Base-by-base conservation (phyloP, 2,113 vertebrate genomes). In the Myotis brandtii region DNA sequence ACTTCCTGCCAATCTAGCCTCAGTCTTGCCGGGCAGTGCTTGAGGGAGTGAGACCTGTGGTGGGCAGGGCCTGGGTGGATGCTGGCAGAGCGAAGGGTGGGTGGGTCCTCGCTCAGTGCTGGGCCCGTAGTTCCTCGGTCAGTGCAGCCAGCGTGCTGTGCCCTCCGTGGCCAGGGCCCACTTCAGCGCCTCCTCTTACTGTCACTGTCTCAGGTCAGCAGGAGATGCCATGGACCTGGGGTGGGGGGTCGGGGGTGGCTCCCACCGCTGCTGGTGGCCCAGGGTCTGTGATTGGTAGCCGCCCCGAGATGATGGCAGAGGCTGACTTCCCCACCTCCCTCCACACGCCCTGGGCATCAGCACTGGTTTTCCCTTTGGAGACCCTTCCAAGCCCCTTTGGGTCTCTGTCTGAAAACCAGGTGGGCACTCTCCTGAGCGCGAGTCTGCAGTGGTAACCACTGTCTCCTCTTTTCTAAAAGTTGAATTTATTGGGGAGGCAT, bases 41-140 rank as follows among this genome's bases (percentile, higher is more conserved):
- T 5, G 34, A 62, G 52, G 52, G 52, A 27, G 52, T 9, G 79
- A 40, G 52, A 3, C 0, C 4, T 14, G 48, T 5, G 46, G 50
- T 5, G 23, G 52, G 79, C 27, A 9, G 54, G 54, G 17, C 32
- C 34, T 21, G 4, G 37, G 23, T 5, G 3, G 23, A 18, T 0
- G 4, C 13, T 3, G 20, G 30, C 54, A 11, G 37, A 7, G 16
- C 43, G 1, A 10, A 75, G 56, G 37, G 34, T 25, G 25, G 59
- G 23, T 62, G 52, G 14, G 25, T 20, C 17, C 3, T 30, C 3
- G 0, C 8, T 59, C 48, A 0, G 2, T 2, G 14, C 27, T 0
- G 0, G 66, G 89, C 6, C 21, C 13, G 3, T 1, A 2, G 46
- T 25, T 59, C 66, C 10, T 62, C 43, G 0, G 1, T 32, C 5